A percentile compares a stretch with the other conserved stretches of the same genome.
These are phyloP conservation scores for Heliothis subflexa DNA, from an alignment of 1,140 invertebrate species.

Conservation along the genomic window DNA sequence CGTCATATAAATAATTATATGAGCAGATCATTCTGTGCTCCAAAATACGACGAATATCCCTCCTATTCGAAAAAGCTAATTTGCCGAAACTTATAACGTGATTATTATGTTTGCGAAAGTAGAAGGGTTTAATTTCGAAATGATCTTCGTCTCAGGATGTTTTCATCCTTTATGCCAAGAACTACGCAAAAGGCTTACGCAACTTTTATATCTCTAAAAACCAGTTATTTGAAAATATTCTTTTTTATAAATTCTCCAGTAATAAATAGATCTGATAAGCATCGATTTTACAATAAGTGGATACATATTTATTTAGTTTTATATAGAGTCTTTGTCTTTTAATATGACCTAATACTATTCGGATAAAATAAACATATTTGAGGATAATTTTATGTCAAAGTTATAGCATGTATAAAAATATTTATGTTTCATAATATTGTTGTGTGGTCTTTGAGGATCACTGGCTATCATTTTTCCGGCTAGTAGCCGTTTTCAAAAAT, in stretches of 20 bases:
- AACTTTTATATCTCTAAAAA: not conserved
- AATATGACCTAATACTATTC: not conserved
- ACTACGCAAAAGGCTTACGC: constrained; percentile 31
- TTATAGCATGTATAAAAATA: constrained; percentile 1
- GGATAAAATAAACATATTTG: not conserved
- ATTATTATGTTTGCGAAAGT: not conserved
- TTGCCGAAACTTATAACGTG: not conserved
- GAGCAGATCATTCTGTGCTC: not conserved
- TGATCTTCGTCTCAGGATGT: not conserved
- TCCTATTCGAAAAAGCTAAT: not conserved
- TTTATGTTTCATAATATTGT: constrained; percentile 19
- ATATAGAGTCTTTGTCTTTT: not conserved
- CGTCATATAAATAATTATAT: constrained; percentile 20
- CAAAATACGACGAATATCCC: not conserved
- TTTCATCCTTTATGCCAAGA: constrained; percentile 21
- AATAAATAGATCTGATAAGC: too few species aligned
- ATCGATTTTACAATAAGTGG: too few species aligned
- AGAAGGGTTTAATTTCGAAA: not conserved
- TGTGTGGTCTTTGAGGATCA: not conserved
- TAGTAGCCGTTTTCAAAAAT: too few species aligned
- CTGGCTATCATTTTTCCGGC: not conserved
- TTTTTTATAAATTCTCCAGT: too few species aligned
- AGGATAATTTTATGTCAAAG: not conserved
- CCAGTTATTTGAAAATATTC: not conserved
- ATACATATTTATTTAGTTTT: too few species aligned